Evolutionary conservation across 1,140 invertebrate genomes (phyloP).

Genomic region (Sminthurinus signatus): DNA sequence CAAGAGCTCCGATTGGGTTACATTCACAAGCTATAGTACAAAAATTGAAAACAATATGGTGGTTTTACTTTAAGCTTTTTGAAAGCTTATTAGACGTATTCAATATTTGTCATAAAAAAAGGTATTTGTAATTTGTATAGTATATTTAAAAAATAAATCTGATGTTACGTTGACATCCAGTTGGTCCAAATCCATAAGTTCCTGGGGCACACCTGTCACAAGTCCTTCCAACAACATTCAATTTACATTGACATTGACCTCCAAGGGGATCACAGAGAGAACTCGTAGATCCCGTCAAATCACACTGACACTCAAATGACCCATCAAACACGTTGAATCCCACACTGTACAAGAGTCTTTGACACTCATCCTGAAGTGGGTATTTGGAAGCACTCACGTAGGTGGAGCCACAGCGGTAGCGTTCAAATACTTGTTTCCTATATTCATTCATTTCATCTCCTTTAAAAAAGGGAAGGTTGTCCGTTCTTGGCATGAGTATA

Average conservation of each 20-base stretch:
- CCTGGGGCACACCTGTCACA: conserved; percentile 93
- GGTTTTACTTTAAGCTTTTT: too few species aligned
- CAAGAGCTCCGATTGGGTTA: conserved; percentile 83
- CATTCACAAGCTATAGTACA: conserved; percentile 85
- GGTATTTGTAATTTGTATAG: too few species aligned
- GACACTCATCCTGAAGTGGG: conserved; percentile 65
- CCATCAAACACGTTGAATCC: conserved; percentile 73
- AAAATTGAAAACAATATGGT: too few species aligned
- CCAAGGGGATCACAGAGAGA: conserved; percentile 70
- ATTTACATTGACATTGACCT: conserved; percentile 81
- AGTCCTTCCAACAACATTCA: conserved; percentile 83
- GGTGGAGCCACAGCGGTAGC: conserved; percentile 75
- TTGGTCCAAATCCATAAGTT: conserved; percentile 90
- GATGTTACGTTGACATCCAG: conserved; percentile 71
- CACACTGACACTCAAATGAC: conserved; percentile 50
- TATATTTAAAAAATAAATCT: too few species aligned
- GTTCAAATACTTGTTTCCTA: conserved; percentile 66
- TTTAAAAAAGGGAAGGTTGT: conserved; percentile 75
- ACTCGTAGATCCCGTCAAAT: conserved; percentile 51
- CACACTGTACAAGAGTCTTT: conserved; percentile 69
- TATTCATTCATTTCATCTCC: conserved; percentile 53
- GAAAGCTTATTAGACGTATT: too few species aligned
- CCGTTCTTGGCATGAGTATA: conserved; percentile 71
- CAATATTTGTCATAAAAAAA: too few species aligned
- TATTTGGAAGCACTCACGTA: conserved; percentile 54